Evolutionary conservation across 2,797 vertebrate genomes (phyloP), one percentile per base, ranked within the genome.

Genomic region (Parotocinclus haroldoi): DNA sequence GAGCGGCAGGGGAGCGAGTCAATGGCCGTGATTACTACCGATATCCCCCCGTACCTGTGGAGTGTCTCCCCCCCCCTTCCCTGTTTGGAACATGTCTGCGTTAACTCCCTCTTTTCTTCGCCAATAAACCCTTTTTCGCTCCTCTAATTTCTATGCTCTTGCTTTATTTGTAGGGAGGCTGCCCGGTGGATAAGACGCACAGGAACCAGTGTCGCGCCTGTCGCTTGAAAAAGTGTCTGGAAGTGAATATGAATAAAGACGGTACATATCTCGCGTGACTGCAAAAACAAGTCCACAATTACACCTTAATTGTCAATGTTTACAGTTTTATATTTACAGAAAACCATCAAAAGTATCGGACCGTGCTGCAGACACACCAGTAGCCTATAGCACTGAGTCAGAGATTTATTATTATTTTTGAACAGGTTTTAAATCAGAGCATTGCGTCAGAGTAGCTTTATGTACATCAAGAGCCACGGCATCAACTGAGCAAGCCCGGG

Each of bases 241-340:
- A 98, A 89, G 96, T 98, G 83, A 98, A 97, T 91, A 99, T 99
- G 96, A 99, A 99, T 91, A 98, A 98, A 95, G 96, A 99, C 73
- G 96, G 96, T 99, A 93, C 93, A 85, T 83, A 68, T 12, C 27
- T 27, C 27, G 5, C 5, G 5, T 27, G 2, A 27, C 27, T 2
- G 5, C 27, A 27, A 27, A 27, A 27, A 27, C 5, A 27, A 27
- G 27, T 27, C 27, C 27, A 27, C 27, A 27, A 27, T 27, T 27
- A 27, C 2, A 27, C 2, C 27, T 2, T 5, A 27, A 27, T 2
- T 27, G 27, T 27, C 27, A 2, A 5, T 27, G 2, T 27, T 27
- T 27, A 27, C 27, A 27, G 5, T 27, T 27, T 27, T 2, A 27
- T 27, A 27, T 5, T 27, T 27, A 5, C 2, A 27, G 27, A 27